Conservation (phyloP, 2,113 vertebrate species). For the Gnathonemus echidnorhynchus region DNA sequence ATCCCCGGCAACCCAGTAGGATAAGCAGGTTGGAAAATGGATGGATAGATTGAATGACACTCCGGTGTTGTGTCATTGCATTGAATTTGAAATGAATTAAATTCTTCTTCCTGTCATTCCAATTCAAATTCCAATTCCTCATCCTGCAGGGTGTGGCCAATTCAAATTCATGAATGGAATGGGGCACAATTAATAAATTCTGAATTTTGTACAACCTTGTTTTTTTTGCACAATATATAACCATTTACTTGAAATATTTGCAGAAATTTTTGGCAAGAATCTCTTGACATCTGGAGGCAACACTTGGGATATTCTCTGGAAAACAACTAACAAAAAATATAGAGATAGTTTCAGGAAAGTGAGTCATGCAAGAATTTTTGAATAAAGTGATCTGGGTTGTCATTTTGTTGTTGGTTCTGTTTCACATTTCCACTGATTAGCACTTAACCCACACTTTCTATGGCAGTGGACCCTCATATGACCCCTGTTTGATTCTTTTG, state of each 20-base stretch:
- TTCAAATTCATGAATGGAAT: not conserved
- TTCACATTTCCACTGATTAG: not conserved
- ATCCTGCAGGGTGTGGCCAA: not conserved
- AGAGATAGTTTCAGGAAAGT: not conserved
- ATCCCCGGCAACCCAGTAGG: too few species aligned
- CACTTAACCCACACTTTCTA: not conserved
- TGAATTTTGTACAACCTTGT: not conserved
- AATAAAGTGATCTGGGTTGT: not conserved
- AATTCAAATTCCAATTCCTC: not conserved
- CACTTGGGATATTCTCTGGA: not conserved
- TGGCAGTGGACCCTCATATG: not conserved
- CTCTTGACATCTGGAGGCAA: not conserved
- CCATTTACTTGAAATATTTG: not conserved
- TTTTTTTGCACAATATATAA: not conserved
- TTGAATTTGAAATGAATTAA: not conserved
- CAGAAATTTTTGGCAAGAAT: not conserved
- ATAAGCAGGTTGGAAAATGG: too few species aligned
- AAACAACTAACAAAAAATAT: not conserved
- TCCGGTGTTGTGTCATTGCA: not conserved
- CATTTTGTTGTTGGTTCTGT: not conserved
- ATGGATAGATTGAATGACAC: too few species aligned
- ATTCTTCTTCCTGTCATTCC: not conserved
- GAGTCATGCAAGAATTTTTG: not conserved
- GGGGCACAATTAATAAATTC: not conserved
- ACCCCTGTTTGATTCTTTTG: not conserved